Conservation (phyloP, 2,113 vertebrate genomes). For the Blennius ocellaris region DNA sequence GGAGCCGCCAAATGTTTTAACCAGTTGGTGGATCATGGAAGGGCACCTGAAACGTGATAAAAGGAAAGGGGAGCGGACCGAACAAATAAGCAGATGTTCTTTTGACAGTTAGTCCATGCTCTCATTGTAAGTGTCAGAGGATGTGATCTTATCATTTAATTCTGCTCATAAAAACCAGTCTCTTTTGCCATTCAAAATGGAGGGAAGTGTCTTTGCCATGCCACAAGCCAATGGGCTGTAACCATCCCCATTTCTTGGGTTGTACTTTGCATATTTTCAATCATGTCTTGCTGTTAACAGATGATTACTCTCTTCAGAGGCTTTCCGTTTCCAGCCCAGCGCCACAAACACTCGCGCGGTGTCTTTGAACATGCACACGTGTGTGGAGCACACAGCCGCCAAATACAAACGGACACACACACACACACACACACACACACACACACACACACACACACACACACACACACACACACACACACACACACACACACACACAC, state of each 20-base stretch:
- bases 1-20: constrained; percentile 47
- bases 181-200: constrained; percentile 68
- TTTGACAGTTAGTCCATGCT: constrained; percentile 75
- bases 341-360: constrained; percentile 63
- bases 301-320: constrained; percentile 84
- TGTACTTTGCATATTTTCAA: constrained; percentile 85
- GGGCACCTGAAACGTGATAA: constrained; percentile 71
- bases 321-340: constrained; percentile 71
- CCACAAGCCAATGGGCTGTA: constrained; percentile 81
- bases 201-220: constrained; percentile 70
- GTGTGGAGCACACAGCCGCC: constrained; percentile 35
- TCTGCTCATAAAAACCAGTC: constrained; percentile 73
- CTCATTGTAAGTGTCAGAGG: constrained; percentile 77
- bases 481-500: constrained; percentile 26
- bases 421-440: too few relatives aligned
- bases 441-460: constrained; percentile 17
- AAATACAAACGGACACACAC: constrained; percentile 41
- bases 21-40: constrained; percentile 56
- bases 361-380: constrained; percentile 63
- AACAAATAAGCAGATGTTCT: constrained; percentile 78
- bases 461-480: constrained; percentile 19
- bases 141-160: constrained; percentile 81
- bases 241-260: constrained; percentile 75
- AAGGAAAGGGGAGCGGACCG: constrained; percentile 47
- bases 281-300: constrained; percentile 85